Percentiles rank a stretch among this genome's conserved stretches.
phyloP scores from a whole-genome alignment of 2,797 vertebrate species.

The Knipowitschia caucasica region DNA sequence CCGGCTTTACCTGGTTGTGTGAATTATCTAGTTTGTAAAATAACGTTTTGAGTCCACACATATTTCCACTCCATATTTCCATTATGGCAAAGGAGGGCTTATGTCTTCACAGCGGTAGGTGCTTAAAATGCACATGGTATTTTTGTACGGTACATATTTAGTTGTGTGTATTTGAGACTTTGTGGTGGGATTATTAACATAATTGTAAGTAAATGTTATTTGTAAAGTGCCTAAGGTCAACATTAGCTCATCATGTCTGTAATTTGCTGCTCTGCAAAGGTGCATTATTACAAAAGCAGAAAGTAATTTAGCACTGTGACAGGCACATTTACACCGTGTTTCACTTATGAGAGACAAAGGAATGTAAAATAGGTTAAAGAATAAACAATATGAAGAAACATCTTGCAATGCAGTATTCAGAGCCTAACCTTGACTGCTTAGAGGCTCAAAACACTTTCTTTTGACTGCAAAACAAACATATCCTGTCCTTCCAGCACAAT shows the following conservation, averaged over 20 bases:
- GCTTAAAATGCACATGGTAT: background rate
- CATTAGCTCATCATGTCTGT: slow-evolving; percentile 31
- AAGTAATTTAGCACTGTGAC: slow-evolving; percentile 34
- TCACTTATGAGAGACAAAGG: slow-evolving; percentile 17
- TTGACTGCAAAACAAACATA: slow-evolving; percentile 59
- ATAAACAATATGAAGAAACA: slow-evolving; percentile 44
- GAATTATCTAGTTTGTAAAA: background rate
- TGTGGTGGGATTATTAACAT: slow-evolving; percentile 11
- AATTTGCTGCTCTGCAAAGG: slow-evolving; percentile 26
- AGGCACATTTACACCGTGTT: slow-evolving; percentile 28
- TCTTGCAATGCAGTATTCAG: slow-evolving; percentile 41
- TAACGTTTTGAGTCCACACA: background rate
- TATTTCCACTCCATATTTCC: background rate
- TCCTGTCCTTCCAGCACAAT: slow-evolving; percentile 63
- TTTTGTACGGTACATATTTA: no score
- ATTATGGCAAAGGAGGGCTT: background rate
- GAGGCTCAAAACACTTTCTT: slow-evolving; percentile 65
- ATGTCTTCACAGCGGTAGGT: background rate
- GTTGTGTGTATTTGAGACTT: background rate
- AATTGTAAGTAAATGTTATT: slow-evolving; percentile 40
- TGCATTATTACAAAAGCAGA: slow-evolving; percentile 16
- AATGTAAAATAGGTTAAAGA: slow-evolving; percentile 29
- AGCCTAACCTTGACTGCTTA: slow-evolving; percentile 57
- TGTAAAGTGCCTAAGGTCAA: slow-evolving; percentile 34
- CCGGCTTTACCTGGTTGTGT: no score